Evolutionary conservation across 2,797 vertebrate species (phyloP), one percentile per base, ranked within the genome.

Genomic region (Mustela erminea): DNA sequence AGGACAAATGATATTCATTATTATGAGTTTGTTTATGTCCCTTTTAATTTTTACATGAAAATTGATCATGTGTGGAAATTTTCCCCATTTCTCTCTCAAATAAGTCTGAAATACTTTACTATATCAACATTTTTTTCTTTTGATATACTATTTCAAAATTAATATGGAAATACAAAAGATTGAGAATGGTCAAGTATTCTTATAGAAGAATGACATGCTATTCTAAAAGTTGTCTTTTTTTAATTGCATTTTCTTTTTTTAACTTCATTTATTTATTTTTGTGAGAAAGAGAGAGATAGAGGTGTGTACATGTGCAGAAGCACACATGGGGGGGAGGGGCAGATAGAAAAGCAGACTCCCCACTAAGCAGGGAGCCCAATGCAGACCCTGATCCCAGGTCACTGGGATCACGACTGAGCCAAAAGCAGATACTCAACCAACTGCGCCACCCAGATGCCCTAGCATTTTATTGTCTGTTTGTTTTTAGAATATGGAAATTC

Each of bases 401-500:
- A 6, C 29, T 64, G 29, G 62, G 29, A 64, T 64, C 29, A 64
- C 17, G 62, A 64, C 29, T 64, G 6, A 32, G 14, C 29, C 29
- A 64, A 64, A 64, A 14, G 29, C 29, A 15, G 29, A 32, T 64
- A 29, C 29, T 64, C 13, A 64, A 64, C 29, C 2, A 29, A 64
- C 62, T 64, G 62, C 64, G 13, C 29, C 62, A 64, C 62, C 29
- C 29, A 64, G 29, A 29, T 32, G 62, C 62, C 29, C 29, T 17
- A 64, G 62, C 32, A 32, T 17, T 64, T 46, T 81, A 46, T 68
- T 90, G 80, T 80, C 27, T 64, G 1, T 75, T 87, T 77, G 15
- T 87, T 95, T 91, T 32, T 77, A 43, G 21, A 80, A 74, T 66
- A 80, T 54, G 8, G 13, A 92, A 70, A 90, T 68, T 96, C 25